phyloP scores from a whole-genome alignment of 1,140 invertebrate genomes.

The Saccostrea echinata region DNA sequence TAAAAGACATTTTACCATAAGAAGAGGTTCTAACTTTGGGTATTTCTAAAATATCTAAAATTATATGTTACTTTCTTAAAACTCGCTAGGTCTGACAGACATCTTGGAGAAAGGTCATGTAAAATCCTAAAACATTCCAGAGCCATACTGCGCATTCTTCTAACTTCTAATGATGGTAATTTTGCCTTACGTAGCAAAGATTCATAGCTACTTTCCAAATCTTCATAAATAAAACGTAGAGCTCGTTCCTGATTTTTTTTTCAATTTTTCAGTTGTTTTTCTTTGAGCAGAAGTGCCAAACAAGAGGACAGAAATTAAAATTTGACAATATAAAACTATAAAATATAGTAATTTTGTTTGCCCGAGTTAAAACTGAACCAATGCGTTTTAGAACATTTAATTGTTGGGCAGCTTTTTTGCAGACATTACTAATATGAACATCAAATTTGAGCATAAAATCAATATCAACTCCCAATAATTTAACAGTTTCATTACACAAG shows the following conservation, averaged over 20 bases:
- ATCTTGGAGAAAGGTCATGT: not conserved
- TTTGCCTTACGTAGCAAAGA: not conserved
- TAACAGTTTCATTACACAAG: conserved; percentile 17
- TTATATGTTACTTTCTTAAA: not conserved
- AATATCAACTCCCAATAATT: conserved; percentile 50
- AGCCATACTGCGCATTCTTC: not conserved
- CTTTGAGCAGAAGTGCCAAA: conserved; percentile 25
- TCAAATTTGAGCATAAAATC: conserved; percentile 54
- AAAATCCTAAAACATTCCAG: not conserved
- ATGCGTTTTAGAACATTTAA: conserved; percentile 49
- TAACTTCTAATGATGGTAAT: not conserved
- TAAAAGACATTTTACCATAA: not conserved
- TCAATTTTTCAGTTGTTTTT: not conserved
- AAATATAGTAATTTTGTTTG: conserved; percentile 49
- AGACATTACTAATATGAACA: conserved; percentile 43
- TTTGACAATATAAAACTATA: conserved; percentile 51
- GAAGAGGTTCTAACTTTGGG: not conserved
- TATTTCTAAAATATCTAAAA: not conserved
- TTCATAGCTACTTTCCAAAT: not conserved
- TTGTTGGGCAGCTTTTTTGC: too few relatives aligned
- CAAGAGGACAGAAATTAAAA: conserved; percentile 44
- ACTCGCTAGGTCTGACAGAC: not conserved
- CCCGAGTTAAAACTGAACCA: not conserved
- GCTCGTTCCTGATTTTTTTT: not conserved
- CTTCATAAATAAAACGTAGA: not conserved